Base-by-base conservation (phyloP, 2,888 invertebrate genomes). In the Drosophila kokeensis region DNA sequence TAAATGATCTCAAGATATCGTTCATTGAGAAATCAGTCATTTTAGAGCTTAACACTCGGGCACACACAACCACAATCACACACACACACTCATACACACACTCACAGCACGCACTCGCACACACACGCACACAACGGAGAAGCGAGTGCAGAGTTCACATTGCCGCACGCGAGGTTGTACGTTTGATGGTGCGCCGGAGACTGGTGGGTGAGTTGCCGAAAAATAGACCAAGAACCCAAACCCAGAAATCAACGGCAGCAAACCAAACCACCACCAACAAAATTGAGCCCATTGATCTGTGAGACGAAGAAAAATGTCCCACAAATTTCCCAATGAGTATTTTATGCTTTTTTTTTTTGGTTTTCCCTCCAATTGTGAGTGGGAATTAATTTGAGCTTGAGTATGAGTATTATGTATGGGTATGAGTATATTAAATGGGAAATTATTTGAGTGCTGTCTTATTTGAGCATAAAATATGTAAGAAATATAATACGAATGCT, bases 121-220 rank as follows among this genome's bases (percentile, higher is more conserved):
- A 58, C 61, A 32, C 61, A 58, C 48, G 3, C 54, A 40, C 48
- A 52, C 53, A 32, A 36, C 32, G 29, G 32, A 40, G 49, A 40
- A 53, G 57, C 61, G 55, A 42, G 27, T 15, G 52, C 63, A 42
- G 40, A 52, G 65, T 53, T 83, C 70, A 88, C 89, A 88, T 83
- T 81, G 81, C 83, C 87, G 86, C 69, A 61, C 69, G 48, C 82
- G 83, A 83, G 82, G 91, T 82, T 90, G 68, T 82, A 78, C 78
- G 89, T 80, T 87, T 81, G 90, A 84, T 86, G 85, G 88, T 87
- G 83, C 83, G 74, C 73, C 74, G 81, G 81, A 89, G 91, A 93
- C 93, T 93, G 92, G 89, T 90, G 92, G 90, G 87, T 90, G 92
- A 90, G 90, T 85, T 86, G 85, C 86, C 89, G 73, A 85, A 91